Conservation (phyloP, 2,113 vertebrate genomes). For the Labeo rohita region DNA sequence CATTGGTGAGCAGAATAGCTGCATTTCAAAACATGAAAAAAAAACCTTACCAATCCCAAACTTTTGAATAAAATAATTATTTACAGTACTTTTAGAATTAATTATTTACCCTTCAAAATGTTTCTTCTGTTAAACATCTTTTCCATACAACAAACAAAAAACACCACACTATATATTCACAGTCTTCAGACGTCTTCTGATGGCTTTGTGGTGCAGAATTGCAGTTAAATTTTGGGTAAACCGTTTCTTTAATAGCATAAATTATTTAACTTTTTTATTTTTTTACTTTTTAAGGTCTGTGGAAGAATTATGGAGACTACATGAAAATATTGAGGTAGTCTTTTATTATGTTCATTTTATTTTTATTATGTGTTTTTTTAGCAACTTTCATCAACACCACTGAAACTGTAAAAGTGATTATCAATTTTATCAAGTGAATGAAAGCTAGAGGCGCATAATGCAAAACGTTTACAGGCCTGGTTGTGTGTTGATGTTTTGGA, state of each 20-base stretch:
- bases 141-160: too few relatives aligned
- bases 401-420: neutral
- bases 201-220: neutral
- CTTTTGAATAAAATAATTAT: neutral
- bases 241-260: neutral
- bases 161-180: too few relatives aligned
- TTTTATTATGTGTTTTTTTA: neutral
- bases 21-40: neutral
- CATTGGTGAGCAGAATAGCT: neutral
- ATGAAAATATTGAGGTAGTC: constrained; percentile 76
- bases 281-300: constrained; percentile 71
- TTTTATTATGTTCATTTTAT: neutral
- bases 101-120: too few relatives aligned
- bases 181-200: too few relatives aligned
- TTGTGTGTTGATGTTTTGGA: neutral
- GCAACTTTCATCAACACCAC: neutral
- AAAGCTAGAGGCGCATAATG: neutral
- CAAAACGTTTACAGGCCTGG: neutral
- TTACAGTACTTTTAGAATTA: too few relatives aligned
- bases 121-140: too few relatives aligned
- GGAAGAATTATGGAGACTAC: constrained; percentile 78
- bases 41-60: neutral
- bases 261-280: neutral
- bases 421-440: neutral
- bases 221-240: neutral